phyloP scores from a whole-genome alignment of 92 coral and sea anemone species.

The Parazoanthus atlanticus region DNA sequence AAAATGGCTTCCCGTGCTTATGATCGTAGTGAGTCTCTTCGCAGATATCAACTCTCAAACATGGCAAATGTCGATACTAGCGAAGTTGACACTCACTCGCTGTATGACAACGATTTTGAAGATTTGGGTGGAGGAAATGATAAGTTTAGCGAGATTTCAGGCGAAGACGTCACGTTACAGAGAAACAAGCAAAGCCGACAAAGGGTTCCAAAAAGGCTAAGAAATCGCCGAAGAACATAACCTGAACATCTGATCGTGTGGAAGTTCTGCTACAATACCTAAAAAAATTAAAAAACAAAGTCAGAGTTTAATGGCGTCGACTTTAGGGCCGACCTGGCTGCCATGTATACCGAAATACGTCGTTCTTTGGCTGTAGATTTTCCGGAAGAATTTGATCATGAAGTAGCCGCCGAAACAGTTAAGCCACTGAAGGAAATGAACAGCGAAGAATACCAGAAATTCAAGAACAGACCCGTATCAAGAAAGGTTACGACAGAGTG shows the following conservation, averaged over 20 bases:
- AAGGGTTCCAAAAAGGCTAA: constrained; percentile 4
- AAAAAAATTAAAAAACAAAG: constrained; percentile 17
- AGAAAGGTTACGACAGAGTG: too few relatives aligned
- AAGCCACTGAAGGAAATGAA: too few relatives aligned
- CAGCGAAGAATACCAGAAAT: too few relatives aligned
- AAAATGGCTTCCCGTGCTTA: constrained; percentile 15
- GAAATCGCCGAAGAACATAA: not conserved
- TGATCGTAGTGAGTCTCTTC: not conserved
- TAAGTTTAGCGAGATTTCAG: not conserved
- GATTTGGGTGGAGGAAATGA: not conserved
- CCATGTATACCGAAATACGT: too few relatives aligned
- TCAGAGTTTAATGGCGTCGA: constrained; percentile 16
- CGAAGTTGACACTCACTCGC: not conserved
- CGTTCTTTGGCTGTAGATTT: too few relatives aligned
- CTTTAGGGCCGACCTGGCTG: too few relatives aligned
- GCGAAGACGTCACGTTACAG: not conserved
- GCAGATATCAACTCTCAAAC: not conserved
- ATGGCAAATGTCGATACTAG: not conserved
- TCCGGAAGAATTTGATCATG: too few relatives aligned
- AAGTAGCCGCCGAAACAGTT: too few relatives aligned
- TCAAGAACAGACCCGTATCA: too few relatives aligned
- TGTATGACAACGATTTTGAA: not conserved
- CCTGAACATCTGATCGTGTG: not conserved
- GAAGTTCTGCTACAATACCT: constrained; percentile 13
- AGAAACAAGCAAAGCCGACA: not conserved